Evolutionary conservation across 2,888 invertebrate species (phyloP).

Genomic region (Stenurella melanura): DNA sequence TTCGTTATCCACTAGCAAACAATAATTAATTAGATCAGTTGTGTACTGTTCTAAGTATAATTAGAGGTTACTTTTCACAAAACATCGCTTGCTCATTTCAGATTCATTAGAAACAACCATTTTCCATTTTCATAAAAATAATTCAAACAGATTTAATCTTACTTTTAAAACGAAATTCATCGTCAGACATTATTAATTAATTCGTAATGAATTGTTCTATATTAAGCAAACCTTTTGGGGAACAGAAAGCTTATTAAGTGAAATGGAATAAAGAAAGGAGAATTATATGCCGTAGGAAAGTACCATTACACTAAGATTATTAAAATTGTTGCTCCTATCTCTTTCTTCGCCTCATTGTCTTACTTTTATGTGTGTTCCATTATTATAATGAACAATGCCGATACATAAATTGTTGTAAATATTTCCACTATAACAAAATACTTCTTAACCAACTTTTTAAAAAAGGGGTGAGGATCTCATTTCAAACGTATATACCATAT

Average conservation of each 20-base stretch:
- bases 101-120: background rate
- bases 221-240: conserved; percentile 5
- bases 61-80: background rate
- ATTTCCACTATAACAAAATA: too few relatives aligned
- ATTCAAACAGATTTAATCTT: background rate
- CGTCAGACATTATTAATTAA: conserved; percentile 17
- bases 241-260: conserved; percentile 3
- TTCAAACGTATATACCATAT: too few relatives aligned
- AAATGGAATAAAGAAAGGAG: background rate
- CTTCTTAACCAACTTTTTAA: too few relatives aligned
- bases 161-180: conserved; percentile 15
- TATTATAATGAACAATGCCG: background rate
- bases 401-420: too few relatives aligned
- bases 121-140: background rate
- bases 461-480: too few relatives aligned
- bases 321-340: background rate
- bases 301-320: conserved; percentile 1
- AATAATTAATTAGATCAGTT: background rate
- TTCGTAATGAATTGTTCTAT: conserved; percentile 19
- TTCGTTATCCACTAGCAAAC: background rate
- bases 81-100: background rate
- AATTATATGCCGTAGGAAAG: background rate
- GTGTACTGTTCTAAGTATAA: background rate
- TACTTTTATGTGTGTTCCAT: background rate
- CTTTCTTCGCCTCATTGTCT: background rate